Evolutionary conservation across 2,797 vertebrate genomes (phyloP), one percentile per base, ranked within the genome.

Genomic region (Vultur gryphus): DNA sequence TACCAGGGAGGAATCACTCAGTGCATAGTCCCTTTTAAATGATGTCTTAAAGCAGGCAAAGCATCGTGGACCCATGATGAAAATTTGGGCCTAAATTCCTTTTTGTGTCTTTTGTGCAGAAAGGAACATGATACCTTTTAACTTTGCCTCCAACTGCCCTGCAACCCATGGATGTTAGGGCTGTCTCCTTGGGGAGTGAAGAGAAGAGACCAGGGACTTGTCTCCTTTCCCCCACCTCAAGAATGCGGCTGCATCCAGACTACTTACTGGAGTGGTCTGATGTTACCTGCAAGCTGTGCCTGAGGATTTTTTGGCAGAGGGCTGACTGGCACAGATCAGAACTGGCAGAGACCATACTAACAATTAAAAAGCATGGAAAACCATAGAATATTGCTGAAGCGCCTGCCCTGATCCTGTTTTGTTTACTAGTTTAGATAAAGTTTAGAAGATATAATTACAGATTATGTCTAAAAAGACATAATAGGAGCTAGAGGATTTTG

Each of bases 161-260:
- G 61, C 5, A 39, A 4, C 4, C 6, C 17, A 4, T 16, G 16
- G 31, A 26, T 51, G 11, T 46, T 73, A 26, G 6, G 11, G 5
- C 31, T 55, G 2, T 73, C n/a, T 66, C 16, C 26, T 41, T 2
- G 0, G 13, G 0, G 2, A 28, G 2, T 24, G 25, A 72, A 28
- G 13, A 71, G 67, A 72, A n/a, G 17, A 71, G 5, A 64, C 13
- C 4, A 15, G 20, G 18, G 18, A 37, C 26, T 69, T 51, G 20
- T 39, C 28, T 83, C 11, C 54, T 65, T 91, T 80, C 3, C 2
- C 24, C 11, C 7, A 29, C 20, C 17, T 59, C 25, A n/a, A 59
- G 20, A 79, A 8, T 11, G 11, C 3, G 2, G 13, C 46, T 73
- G 43, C 35, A 52, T 35, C 41, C 14, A 48, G 24, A 16, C 18